Base-by-base conservation (phyloP, 2,113 vertebrate genomes). In the Grallaria varia region DNA sequence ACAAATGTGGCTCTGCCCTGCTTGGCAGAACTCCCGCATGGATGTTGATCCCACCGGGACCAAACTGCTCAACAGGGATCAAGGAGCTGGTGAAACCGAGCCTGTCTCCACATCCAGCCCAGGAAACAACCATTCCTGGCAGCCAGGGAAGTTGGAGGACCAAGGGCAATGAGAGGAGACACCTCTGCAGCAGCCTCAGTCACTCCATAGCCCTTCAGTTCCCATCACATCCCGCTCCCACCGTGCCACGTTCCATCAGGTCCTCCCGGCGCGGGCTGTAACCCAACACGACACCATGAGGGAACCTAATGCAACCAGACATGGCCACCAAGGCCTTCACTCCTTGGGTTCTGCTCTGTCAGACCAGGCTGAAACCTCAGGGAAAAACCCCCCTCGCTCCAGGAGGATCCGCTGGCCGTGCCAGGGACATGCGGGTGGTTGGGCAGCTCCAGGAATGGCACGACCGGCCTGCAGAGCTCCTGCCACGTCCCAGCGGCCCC, bases 241-340 rank as follows among this genome's bases (percentile, higher is more conserved):
- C n/a, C n/a, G n/a, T n/a, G 95, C 94, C 94, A 76, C 63, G 0
- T 77, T 50, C 22, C 94, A 86, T 92, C 94, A 90, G 95, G 90
- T 30, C 49, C 56, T 86, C 88, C 52, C 47, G 4, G 10, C 72
- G 17, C 1, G n/a, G 92, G 58, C 17, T 66, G 75, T 21, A 15
- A 90, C 21, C 78, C 90, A 83, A 16, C 7, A 3, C 37, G 0
- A 25, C 67, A 16, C 62, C 35, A 4, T 40, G 75, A 69, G 87
- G 31, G 49, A 53, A 31, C 7, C 73, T 71, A 59, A 88, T 55
- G 50, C 68, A 7, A 53, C 13, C 2, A 79, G 90, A 77, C 90
- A 25, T 2, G 0, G 31, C 1, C 3, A 37, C 67, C 72, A 58
- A 45, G 0, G 18, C 55, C 0, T 16, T 66, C n/a, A 25, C 14